Percentiles rank a stretch among this genome's conserved stretches.
These are phyloP conservation scores for Anticlea derivata DNA, from an alignment of 2,888 invertebrate species.

Conservation along the genomic window DNA sequence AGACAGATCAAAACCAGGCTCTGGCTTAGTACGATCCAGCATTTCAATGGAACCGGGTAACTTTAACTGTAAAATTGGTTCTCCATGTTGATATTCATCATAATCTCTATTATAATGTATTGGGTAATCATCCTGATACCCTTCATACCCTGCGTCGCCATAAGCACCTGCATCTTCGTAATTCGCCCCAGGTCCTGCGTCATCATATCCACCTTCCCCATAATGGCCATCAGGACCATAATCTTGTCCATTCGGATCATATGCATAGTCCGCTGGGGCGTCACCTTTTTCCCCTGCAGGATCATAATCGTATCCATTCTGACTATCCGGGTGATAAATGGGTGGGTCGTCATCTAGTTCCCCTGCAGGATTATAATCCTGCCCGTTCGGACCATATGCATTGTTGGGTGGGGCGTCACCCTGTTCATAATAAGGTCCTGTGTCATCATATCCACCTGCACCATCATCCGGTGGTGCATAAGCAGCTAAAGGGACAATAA, in stretches of 20 bases:
- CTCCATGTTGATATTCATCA: background rate
- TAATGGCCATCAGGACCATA: no score
- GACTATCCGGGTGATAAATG: no score
- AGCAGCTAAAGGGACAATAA: background rate
- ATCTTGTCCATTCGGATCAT: no score
- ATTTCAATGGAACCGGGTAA: background rate
- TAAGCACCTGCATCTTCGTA: background rate
- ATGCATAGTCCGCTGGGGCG: no score
- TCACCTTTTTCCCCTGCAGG: no score
- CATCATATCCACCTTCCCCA: slow-evolving; percentile 8
- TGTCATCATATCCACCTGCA: background rate
- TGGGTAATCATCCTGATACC: no score
- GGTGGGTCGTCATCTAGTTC: slow-evolving; percentile 1
- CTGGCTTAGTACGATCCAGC: slow-evolving; percentile 14
- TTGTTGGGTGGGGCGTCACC: no score
- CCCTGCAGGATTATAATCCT: no score
- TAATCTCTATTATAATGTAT: background rate
- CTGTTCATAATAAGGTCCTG: no score
- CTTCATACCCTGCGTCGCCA: no score
- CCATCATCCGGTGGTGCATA: background rate
- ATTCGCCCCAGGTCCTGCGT: background rate
- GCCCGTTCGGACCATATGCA: no score
- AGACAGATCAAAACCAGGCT: slow-evolving; percentile 49
- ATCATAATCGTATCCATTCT: no score
- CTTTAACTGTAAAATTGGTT: background rate